Evolutionary conservation across 1,140 invertebrate species (phyloP), one percentile per base, ranked within the genome.

Genomic region (Rhyacophila brunnea): DNA sequence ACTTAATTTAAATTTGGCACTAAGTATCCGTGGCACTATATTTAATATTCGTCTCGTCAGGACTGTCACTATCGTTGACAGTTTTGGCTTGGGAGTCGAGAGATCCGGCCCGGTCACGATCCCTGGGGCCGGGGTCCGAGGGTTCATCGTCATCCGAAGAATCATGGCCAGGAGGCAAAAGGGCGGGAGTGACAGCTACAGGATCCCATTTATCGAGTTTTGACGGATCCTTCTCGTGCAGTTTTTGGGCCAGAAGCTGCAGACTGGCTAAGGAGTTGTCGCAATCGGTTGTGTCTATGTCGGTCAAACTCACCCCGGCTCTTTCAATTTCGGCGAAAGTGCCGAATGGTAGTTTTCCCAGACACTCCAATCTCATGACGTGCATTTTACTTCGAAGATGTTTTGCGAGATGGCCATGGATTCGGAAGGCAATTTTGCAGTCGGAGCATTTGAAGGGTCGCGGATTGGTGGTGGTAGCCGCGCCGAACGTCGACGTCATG

Each of bases 371-470:
- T 68, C 92, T 90, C 87, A 95, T 94, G 17, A 98, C 95, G 71
- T 99, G 96, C 85, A 93, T 92, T 81, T 98, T 98, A 23, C 94
- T 96, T 35, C 95, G 84, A 36, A 98, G 80, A 81, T 99, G 96
- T 78, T 98, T 98, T 0, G 95, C 93, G 64, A 99, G 79, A 75
- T 98, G 95, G 0, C 94, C 95, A 68, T 96, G 93, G 68, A 97
- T 97, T 60, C 95, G 84, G 72, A 99, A 99, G 1, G 93, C 94
- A 58, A 95, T 91, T 72, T 94, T 94, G 74, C 96, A 99, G 68
- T 97, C 93, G 5, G 85, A 87, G 79, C 96, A 98, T 68, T 95
- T 93, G 69, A 95, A 97, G 4, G 95, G 93, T 44, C 95, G 81
- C 11, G 95, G 95, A 79, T 97, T 96, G 51, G 90, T 90, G 0